phyloP scores from a whole-genome alignment of 1,140 invertebrate species.

The Diorhabda elongata region DNA sequence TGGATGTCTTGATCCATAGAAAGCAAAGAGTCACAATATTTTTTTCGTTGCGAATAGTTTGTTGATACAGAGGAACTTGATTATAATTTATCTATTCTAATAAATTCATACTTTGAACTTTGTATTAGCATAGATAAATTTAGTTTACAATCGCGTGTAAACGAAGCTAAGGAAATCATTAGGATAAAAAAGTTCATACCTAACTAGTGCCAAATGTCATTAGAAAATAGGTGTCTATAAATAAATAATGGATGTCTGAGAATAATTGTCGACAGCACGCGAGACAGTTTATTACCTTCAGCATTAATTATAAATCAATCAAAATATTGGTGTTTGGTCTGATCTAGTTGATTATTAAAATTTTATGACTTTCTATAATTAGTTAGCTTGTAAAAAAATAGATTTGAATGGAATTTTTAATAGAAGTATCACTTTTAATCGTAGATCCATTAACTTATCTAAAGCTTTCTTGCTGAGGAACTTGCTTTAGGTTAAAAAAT shows the following conservation, averaged over 20 bases:
- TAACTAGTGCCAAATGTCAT: background rate
- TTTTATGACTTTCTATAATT: too few relatives aligned
- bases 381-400: too few relatives aligned
- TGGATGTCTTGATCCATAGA: too few relatives aligned
- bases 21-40: too few relatives aligned
- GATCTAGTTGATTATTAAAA: too few relatives aligned
- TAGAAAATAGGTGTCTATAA: background rate
- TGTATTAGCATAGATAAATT: background rate
- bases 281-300: background rate
- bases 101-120: background rate
- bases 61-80: too few relatives aligned
- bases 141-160: background rate
- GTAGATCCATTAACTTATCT: too few relatives aligned
- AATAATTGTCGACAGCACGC: background rate
- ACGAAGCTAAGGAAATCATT: background rate
- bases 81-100: background rate
- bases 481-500: too few relatives aligned
- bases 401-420: too few relatives aligned
- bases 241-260: background rate
- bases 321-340: background rate
- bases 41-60: too few relatives aligned
- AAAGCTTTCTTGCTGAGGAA: too few relatives aligned
- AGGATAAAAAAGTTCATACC: background rate
- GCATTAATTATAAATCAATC: slow-evolving; percentile 1
- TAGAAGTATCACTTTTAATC: too few relatives aligned